Evolutionary conservation across 2,797 vertebrate species (phyloP).

Genomic region (Hirundo rustica): DNA sequence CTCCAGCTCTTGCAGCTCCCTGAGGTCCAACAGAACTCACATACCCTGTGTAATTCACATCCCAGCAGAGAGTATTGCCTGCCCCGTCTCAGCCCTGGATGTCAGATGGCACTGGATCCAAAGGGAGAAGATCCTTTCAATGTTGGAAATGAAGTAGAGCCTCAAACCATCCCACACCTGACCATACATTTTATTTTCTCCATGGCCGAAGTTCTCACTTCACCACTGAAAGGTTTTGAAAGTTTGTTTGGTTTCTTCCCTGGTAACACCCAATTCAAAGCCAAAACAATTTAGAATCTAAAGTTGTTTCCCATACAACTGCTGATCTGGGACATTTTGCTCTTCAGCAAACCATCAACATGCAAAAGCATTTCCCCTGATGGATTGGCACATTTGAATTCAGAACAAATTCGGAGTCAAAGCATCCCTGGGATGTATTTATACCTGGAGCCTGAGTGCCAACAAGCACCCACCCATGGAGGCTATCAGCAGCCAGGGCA

Average conservation of each 20-base stretch:
- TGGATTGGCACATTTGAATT: not conserved
- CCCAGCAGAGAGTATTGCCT: not conserved
- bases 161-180: not conserved
- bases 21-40: not conserved
- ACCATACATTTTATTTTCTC: not conserved
- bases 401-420: not conserved
- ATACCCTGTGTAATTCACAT: not conserved
- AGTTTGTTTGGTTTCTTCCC: not conserved
- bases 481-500: not conserved
- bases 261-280: not conserved
- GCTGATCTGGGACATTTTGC: not conserved
- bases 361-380: not conserved
- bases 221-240: not conserved
- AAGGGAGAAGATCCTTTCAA: not conserved
- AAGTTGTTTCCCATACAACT: not conserved
- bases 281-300: not conserved
- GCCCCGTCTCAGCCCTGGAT: not conserved
- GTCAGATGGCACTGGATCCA: not conserved
- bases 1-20: not conserved
- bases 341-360: not conserved
- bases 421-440: not conserved
- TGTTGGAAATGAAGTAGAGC: not conserved
- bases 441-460: not conserved
- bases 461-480: fast-evolving
- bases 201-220: not conserved